Percentiles rank a stretch among this genome's conserved stretches.
Conservation (phyloP, 2,113 vertebrate genomes). For the Leptobrachium leishanense region DNA sequence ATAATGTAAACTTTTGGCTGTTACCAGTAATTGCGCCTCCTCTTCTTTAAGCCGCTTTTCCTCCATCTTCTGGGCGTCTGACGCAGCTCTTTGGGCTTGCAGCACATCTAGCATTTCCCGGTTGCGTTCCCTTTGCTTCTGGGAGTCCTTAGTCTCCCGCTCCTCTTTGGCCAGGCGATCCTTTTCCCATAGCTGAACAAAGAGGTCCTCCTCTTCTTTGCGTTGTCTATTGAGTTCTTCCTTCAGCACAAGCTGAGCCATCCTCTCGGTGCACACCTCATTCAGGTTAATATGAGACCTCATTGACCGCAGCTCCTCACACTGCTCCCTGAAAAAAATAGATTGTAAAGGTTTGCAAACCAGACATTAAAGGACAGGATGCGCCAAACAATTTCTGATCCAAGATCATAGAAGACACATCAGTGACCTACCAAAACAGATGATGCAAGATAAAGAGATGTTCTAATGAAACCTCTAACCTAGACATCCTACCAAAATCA, state of each 20-base stretch:
- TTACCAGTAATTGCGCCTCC: constrained; percentile 75
- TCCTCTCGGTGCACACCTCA: constrained; percentile 65
- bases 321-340: constrained; percentile 66
- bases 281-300: constrained; percentile 53
- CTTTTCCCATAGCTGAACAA: constrained; percentile 74
- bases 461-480: too few species aligned
- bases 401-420: too few species aligned
- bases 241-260: constrained; percentile 69
- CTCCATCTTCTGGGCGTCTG: constrained; percentile 55
- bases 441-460: too few species aligned
- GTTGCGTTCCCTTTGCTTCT: constrained; percentile 48
- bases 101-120: constrained; percentile 56
- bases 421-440: too few species aligned
- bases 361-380: too few species aligned
- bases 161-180: constrained; percentile 76
- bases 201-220: constrained; percentile 68
- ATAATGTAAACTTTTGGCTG: neutral
- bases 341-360: too few species aligned
- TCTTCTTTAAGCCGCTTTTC: constrained; percentile 66
- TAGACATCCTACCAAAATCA: too few species aligned
- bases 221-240: constrained; percentile 57
- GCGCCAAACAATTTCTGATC: too few species aligned
- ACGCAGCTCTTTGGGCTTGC: constrained; percentile 58
- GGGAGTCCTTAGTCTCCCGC: constrained; percentile 45
- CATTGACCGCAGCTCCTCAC: constrained; percentile 69